Base-by-base conservation (phyloP, 2,797 vertebrate genomes). In the Artibeus lituratus region DNA sequence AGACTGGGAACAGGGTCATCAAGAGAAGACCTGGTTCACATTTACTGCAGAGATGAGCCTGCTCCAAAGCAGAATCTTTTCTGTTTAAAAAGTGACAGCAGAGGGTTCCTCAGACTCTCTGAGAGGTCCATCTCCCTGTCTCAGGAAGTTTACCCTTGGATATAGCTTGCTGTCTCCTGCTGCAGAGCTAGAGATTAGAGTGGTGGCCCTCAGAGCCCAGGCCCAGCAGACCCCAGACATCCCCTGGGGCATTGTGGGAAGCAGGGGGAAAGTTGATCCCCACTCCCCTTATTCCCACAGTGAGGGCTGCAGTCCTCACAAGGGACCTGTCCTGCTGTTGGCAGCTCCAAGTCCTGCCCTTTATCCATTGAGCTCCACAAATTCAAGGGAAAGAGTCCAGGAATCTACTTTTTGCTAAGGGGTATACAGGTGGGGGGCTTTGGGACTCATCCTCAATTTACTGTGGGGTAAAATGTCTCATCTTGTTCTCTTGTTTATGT, bases 1-100 rank as follows among this genome's bases (percentile, higher is more conserved):
- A 42, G n/a, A 65, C 11, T 18, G 14, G 26, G 18, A 16, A 35
- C 4, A 4, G 4, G 10, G 16, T 42, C 10, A 0, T 29, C 76
- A 9, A 7, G 6, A 37, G n/a, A 70, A 49, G 18, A 57, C 19
- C 4, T 2, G 12, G 22, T 14, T 12, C 9, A 14, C 32, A 47
- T 44, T 91, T 78, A 15, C 15, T 19, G 11, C 26, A 74, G 37
- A 55, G 8, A 24, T 37, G 15, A 37, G 5, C 29, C 42, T 90
- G 24, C 42, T 32, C 72, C 32, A 42, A 12, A 73, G 74, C n/a
- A 47, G 29, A 42, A 32, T 21, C 21, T 88, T 90, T 84, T 39
- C 59, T 42, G 35, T 44, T 44, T 55, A 29, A 74, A 80, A 92
- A 5, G 1, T 3, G 2, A 35, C 1, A 78, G 3, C 44, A n/a